Percentiles rank a stretch among this genome's conserved stretches.
phyloP scores from a whole-genome alignment of 2,888 invertebrate genomes.

The Mimachlamys varia region DNA sequence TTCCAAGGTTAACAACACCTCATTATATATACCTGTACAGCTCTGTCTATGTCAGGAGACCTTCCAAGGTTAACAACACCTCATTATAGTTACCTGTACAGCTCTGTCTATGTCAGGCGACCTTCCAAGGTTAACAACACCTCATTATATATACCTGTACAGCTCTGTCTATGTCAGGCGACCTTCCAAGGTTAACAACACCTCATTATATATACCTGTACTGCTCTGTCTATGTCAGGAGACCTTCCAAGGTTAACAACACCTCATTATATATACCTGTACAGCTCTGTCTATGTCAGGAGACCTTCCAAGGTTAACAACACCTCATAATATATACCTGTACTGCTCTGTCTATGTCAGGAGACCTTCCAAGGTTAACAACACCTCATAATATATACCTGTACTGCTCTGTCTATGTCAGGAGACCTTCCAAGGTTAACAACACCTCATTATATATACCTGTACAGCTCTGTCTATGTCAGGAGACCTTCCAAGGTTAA shows the following conservation, averaged over 20 bases:
- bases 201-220: constrained; percentile 68
- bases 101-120: constrained; percentile 80
- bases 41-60: constrained; percentile 80
- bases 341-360: constrained; percentile 80
- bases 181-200: no score
- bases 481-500: no score
- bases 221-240: constrained; percentile 80
- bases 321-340: constrained; percentile 66
- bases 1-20: no score
- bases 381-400: constrained; percentile 61
- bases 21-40: constrained; percentile 73
- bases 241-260: no score
- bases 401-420: constrained; percentile 80
- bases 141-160: constrained; percentile 71
- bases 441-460: constrained; percentile 55
- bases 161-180: constrained; percentile 80
- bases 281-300: constrained; percentile 80
- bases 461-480: constrained; percentile 80
- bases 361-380: no score
- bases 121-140: no score
- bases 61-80: no score
- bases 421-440: no score
- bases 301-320: no score
- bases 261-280: constrained; percentile 65
- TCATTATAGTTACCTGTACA: constrained; percentile 70